Evolutionary conservation across 2,888 invertebrate species (phyloP), one percentile per base, ranked within the genome.

Genomic region (Tenthredo amoena): DNA sequence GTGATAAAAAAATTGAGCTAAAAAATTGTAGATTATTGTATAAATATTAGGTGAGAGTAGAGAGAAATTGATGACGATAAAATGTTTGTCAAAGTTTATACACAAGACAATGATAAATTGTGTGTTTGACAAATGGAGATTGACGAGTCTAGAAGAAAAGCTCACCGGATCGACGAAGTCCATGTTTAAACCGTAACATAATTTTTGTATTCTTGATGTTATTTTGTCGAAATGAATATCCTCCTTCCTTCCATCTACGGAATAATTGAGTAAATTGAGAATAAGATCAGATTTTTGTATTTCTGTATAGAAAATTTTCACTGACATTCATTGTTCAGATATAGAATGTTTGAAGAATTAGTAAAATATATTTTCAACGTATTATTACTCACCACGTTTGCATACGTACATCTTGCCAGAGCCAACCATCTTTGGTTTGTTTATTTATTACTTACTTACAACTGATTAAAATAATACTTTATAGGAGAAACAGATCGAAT

Each of bases 151-250:
- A 55, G 47, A 37, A 79, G 37, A 85, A 72, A 34, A 86, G 95
- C 96, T 96, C 95, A 99, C 99, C 47, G 99, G 99, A 93, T 99
- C 99, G 37, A 99, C 97, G 95, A 97, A 99, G 88, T 99, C 98
- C 96, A 97, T 97, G 93, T 99, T 98, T 82, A 99, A 95, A 34
- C 98, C 98, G 94, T 99, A 99, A 92, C 99, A 99, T 85, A 99
- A 95, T 92, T 99, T 99, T 91, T 97, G 96, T 79, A 99, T 98
- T 90, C 99, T 95, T 0, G 98, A 98, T 0, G 99, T 99, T 87
- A 99, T 99, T 95, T 99, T 99, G 94, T 99, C 99, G 92, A 99
- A 97, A 94, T 98, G 98, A 0, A 99, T 97, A 89, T 96, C 96
- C 93, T 99, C 99, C 91, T 96, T 96, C 84, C 98, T 95, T 0